phyloP scores from a whole-genome alignment of 1,140 invertebrate species.

The Telenomus remus region DNA sequence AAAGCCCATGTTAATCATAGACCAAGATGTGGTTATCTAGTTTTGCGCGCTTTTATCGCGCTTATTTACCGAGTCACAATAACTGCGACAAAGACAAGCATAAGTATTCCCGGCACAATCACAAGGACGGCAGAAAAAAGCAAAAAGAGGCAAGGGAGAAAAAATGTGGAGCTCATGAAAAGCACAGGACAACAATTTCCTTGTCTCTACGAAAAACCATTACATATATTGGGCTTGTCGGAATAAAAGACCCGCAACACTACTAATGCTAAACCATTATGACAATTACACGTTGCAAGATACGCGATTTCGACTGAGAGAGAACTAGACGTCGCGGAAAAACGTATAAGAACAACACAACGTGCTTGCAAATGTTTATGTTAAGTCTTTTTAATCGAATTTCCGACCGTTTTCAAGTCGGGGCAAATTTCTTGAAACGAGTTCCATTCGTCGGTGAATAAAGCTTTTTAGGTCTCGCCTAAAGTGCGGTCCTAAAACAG shows the following conservation, averaged over 20 bases:
- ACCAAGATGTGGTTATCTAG: conserved; percentile 24
- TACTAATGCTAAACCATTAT: conserved; percentile 65
- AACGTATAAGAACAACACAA: conserved; percentile 27
- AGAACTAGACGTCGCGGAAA: conserved; percentile 19
- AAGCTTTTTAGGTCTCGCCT: too few relatives aligned
- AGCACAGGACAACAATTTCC: conserved; percentile 43
- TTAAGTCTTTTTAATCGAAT: conserved; percentile 34
- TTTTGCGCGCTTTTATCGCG: conserved; percentile 27
- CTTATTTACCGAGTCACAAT: conserved; percentile 32
- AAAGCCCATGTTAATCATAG: conserved; percentile 15
- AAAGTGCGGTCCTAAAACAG: too few relatives aligned
- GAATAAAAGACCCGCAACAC: conserved; percentile 36
- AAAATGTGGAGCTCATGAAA: conserved; percentile 22
- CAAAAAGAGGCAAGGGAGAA: conserved; percentile 27
- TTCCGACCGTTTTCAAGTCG: too few relatives aligned
- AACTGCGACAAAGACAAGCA: conserved; percentile 33
- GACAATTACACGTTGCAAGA: conserved; percentile 62
- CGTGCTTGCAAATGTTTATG: conserved; percentile 15
- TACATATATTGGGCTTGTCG: conserved; percentile 58
- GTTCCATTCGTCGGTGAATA: too few relatives aligned
- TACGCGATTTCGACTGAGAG: conserved; percentile 53
- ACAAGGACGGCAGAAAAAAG: conserved; percentile 25
- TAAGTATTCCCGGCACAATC: conserved; percentile 20
- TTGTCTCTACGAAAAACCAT: conserved; percentile 53
- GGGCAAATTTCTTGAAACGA: conserved; percentile 9